Evolutionary conservation across 1,140 invertebrate species (phyloP).

Genomic region (Caenorhabditis brenneri): DNA sequence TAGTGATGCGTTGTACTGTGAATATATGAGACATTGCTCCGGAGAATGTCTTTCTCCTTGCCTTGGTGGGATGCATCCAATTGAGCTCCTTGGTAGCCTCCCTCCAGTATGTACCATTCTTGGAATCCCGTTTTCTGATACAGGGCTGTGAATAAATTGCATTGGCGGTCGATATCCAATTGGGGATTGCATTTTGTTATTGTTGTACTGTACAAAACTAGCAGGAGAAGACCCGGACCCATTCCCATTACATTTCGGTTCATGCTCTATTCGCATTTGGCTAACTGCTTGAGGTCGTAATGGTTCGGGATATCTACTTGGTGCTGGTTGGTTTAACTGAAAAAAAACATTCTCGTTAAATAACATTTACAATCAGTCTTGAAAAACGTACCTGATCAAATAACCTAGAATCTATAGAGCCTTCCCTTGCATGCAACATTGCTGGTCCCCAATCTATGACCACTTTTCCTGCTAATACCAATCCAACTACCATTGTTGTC

Average conservation of each 20-base stretch:
- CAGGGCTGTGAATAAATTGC: constrained; percentile 7
- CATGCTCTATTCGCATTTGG: constrained; percentile 41
- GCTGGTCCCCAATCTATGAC: constrained; percentile 71
- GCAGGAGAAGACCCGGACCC: constrained; percentile 12
- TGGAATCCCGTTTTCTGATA: constrained; percentile 16
- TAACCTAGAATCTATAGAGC: constrained; percentile 64
- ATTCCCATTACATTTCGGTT: constrained; percentile 43
- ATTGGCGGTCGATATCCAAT: constrained; percentile 19
- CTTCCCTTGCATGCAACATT: constrained; percentile 63
- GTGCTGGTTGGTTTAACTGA: constrained; percentile 27
- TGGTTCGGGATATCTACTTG: constrained; percentile 26
- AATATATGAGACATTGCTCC: constrained; percentile 43
- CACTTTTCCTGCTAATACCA: constrained; percentile 64
- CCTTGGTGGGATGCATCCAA: constrained; percentile 16
- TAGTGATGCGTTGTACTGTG: constrained; percentile 39
- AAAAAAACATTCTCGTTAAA: constrained; percentile 36
- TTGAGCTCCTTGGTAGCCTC: constrained; percentile 17
- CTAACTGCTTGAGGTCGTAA: constrained; percentile 27
- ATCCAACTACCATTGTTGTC: constrained; percentile 69
- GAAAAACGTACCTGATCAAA: constrained; percentile 64
- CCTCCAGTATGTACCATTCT: constrained; percentile 27
- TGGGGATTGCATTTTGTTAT: constrained; percentile 3
- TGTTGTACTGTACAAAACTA: background rate
- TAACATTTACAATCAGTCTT: background rate
- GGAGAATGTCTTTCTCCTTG: background rate